phyloP scores from a whole-genome alignment of 2,797 vertebrate species.

The Dendrocincla fuliginosa region DNA sequence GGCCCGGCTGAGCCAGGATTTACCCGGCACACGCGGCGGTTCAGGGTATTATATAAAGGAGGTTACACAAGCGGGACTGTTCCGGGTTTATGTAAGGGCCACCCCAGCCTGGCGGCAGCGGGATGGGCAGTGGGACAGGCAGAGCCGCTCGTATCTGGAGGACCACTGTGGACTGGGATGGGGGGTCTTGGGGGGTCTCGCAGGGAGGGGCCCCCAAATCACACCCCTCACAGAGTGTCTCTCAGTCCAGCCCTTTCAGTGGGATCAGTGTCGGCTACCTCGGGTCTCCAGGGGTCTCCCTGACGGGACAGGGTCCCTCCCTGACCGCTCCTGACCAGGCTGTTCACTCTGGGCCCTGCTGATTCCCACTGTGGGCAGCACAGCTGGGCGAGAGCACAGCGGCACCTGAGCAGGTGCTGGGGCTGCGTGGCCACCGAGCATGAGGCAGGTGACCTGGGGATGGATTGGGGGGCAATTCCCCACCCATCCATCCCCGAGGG shows the following conservation, averaged over 20 bases:
- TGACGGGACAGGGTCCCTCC: not conserved
- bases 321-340: not conserved
- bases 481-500: not conserved
- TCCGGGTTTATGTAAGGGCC: conserved; percentile 44
- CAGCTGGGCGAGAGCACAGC: not conserved
- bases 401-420: not conserved
- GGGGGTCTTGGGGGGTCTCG: not conserved
- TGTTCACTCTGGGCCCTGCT: not conserved
- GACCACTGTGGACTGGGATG: not conserved
- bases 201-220: not conserved
- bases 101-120: not conserved
- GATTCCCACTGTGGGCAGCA: fast-evolving
- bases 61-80: conserved; percentile 47
- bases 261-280: not conserved
- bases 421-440: fast-evolving
- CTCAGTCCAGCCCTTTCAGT: not conserved
- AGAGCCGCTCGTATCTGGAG: not conserved
- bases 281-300: not conserved
- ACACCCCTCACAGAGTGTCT: fast-evolving
- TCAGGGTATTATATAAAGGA: conserved; percentile 28
- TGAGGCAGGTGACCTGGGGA: no score
- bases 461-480: no score
- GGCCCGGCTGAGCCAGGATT: conserved; percentile 43
- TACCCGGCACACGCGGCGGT: not conserved
- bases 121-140: not conserved